These are phyloP conservation scores for Phoeniculus purpureus DNA, from an alignment of 2,797 vertebrate species.

Conservation along the genomic window DNA sequence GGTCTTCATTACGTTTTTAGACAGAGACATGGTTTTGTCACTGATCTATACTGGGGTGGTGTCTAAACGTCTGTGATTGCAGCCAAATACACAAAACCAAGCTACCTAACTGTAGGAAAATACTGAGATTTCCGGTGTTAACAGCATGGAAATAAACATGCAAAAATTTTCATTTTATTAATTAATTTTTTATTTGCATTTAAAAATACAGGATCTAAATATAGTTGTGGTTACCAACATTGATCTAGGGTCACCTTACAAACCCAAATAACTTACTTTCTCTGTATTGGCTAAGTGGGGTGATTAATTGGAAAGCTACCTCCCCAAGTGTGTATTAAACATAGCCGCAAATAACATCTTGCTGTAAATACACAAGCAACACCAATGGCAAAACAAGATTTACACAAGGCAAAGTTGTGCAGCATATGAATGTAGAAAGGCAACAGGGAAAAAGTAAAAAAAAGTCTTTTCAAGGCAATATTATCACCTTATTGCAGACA, in stretches of 20 bases:
- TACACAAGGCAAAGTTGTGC: neutral
- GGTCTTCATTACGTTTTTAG: neutral
- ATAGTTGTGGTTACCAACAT: neutral
- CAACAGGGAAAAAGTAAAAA: neutral
- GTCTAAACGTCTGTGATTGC: neutral
- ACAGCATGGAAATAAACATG: neutral
- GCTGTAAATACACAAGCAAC: neutral
- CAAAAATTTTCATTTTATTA: neutral
- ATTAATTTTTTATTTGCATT: neutral
- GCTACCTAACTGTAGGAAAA: neutral
- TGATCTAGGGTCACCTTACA: neutral
- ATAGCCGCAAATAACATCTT: neutral
- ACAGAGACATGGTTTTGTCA: neutral
- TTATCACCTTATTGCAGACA: neutral
- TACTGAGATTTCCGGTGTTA: neutral
- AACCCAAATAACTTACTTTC: neutral
- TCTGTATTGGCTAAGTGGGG: neutral
- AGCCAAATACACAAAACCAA: neutral
- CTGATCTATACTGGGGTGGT: neutral
- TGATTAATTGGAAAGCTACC: neutral
- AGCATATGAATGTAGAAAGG: neutral
- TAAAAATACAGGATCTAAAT: neutral
- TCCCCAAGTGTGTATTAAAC: neutral
- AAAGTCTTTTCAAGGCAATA: neutral
- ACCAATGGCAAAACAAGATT: neutral